Conservation (phyloP, 2,113 vertebrate genomes). For the Mungos mungo region DNA sequence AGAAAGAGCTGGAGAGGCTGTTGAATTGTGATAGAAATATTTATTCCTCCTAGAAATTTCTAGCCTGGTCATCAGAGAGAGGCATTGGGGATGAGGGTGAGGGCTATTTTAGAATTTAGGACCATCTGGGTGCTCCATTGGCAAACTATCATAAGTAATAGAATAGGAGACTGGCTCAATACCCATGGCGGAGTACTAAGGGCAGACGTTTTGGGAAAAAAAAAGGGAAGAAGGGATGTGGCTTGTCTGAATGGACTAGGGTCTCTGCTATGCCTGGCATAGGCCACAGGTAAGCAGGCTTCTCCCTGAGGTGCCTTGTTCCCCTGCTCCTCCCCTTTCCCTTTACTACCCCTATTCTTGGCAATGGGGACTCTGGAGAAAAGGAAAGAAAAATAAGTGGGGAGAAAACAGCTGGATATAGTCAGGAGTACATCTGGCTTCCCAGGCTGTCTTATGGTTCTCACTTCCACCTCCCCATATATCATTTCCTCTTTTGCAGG, state of each 20-base stretch:
- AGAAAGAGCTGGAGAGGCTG: neutral
- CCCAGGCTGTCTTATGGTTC: neutral
- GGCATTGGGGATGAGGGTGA: neutral
- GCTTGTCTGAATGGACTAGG: conserved; percentile 12
- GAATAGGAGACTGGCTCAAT: neutral
- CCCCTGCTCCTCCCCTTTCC: neutral
- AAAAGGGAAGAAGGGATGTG: neutral
- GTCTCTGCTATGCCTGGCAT: neutral
- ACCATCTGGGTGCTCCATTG: neutral
- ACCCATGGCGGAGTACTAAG: neutral
- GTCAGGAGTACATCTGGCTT: conserved; percentile 28
- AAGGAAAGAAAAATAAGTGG: conserved; percentile 40
- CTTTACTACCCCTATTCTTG: neutral
- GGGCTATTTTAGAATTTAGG: neutral
- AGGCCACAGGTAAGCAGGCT: neutral
- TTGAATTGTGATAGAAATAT: conserved; percentile 18
- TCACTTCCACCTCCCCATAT: neutral
- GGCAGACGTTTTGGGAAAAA: neutral
- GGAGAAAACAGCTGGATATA: conserved; percentile 9
- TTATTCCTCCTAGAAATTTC: conserved; percentile 24
- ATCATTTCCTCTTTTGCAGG: neutral
- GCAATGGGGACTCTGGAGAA: conserved; percentile 14
- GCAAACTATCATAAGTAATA: conserved; percentile 40
- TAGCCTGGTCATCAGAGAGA: neutral
- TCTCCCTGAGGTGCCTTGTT: neutral